Percentiles rank a stretch among this genome's conserved stretches.
Conservation (phyloP, 2,888 invertebrate genomes). For the Phengaris alcon region DNA sequence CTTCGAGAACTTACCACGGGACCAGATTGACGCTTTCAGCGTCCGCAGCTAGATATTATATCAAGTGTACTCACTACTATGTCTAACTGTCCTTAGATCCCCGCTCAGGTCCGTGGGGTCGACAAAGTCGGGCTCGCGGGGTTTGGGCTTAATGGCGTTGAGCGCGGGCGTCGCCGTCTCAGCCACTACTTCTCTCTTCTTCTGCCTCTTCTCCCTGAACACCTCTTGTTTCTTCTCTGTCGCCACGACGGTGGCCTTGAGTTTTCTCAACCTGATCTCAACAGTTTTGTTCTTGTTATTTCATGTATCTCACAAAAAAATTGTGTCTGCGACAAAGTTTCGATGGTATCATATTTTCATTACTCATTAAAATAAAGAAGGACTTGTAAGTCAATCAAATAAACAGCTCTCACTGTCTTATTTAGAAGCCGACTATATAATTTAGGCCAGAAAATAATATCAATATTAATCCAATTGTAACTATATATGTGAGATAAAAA, state of each 20-base stretch:
- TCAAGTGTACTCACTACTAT: constrained; percentile 63
- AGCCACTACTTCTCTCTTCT: constrained; percentile 65
- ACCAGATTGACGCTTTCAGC: too few relatives aligned
- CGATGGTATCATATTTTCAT: not conserved
- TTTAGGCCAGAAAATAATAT: too few relatives aligned
- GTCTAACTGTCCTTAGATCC: constrained; percentile 84
- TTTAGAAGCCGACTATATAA: too few relatives aligned
- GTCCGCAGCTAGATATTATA: too few relatives aligned
- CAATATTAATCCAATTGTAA: too few relatives aligned
- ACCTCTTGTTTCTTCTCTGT: constrained; percentile 53
- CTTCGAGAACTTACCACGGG: too few relatives aligned
- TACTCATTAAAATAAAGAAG: too few relatives aligned
- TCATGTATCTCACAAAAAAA: not conserved
- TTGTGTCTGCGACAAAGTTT: not conserved
- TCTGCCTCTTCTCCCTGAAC: constrained; percentile 58
- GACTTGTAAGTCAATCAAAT: too few relatives aligned
- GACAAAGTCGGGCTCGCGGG: constrained; percentile 84
- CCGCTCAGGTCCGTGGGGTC: constrained; percentile 84
- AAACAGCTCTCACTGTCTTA: too few relatives aligned
- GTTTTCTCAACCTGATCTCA: constrained; percentile 74
- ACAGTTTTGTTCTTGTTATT: not conserved
- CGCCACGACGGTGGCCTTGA: constrained; percentile 78
- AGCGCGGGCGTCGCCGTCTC: constrained; percentile 83
- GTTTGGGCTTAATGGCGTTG: constrained; percentile 84
- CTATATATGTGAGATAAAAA: too few relatives aligned